Percentiles rank a stretch among this genome's conserved stretches.
These are phyloP conservation scores for Orthosia incerta DNA, from an alignment of 2,888 invertebrate genomes.

Conservation along the genomic window DNA sequence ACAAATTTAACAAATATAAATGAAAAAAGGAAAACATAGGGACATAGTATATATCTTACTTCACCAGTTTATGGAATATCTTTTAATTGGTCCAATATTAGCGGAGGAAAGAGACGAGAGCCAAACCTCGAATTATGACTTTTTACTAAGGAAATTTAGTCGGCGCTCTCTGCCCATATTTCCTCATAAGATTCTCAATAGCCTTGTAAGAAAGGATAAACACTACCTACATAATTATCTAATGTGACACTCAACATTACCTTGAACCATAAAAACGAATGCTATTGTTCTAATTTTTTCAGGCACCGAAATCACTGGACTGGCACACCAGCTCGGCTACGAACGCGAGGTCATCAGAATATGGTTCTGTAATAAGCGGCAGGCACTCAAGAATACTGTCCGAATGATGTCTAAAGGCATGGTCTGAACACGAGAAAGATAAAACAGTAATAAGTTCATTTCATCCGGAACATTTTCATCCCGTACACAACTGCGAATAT, in stretches of 20 bases:
- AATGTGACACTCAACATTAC: slow-evolving; percentile 8
- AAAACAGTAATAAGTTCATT: slow-evolving; percentile 6
- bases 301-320: slow-evolving; percentile 99
- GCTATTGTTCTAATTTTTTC: slow-evolving; percentile 74
- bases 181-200: slow-evolving; percentile 20
- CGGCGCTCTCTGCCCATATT: too few relatives aligned
- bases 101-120: too few relatives aligned
- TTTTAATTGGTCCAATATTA: too few relatives aligned
- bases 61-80: too few relatives aligned
- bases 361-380: slow-evolving; percentile 99
- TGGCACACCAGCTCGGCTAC: slow-evolving; percentile 98
- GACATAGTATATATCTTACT: too few relatives aligned
- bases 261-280: slow-evolving; percentile 35
- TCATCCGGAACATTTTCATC: not conserved
- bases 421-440: slow-evolving; percentile 89
- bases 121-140: too few relatives aligned
- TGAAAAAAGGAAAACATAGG: too few relatives aligned
- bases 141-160: too few relatives aligned
- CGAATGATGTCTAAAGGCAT: slow-evolving; percentile 97
- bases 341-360: slow-evolving; percentile 99
- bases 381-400: slow-evolving; percentile 99
- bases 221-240: not conserved
- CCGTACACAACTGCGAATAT: slow-evolving; percentile 50
- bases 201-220: slow-evolving; percentile 28
- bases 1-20: too few relatives aligned